Evolutionary conservation across 2,888 invertebrate species (phyloP), one percentile per base, ranked within the genome.

Genomic region (Cephalotes varians): DNA sequence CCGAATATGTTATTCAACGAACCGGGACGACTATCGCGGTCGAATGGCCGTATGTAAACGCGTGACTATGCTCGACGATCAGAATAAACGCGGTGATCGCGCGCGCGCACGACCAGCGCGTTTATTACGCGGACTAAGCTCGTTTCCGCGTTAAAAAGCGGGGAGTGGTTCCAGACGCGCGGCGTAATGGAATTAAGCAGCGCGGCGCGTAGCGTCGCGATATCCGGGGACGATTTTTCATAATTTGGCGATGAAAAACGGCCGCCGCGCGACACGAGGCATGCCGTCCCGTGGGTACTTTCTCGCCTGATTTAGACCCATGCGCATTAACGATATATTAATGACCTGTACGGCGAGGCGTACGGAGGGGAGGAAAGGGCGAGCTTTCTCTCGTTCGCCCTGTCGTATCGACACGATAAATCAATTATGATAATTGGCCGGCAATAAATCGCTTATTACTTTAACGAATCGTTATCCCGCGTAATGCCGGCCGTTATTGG

Each of bases 341-440:
- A 86, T 84, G 85, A 81, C 49, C 73, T n/a, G 72, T 40, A 73
- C 25, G 69, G 72, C 28, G 56, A 47, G 60, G 21, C 44, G 62
- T 44, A 49, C 25, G 21, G n/a, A 47, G 25, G 54, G 47, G 28
- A 12, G 1, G 25, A n/a, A n/a, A n/a, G 40, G 12, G 51, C 2
- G 1, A 12, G 56, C 37, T 28, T 49, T 49, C 34, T 37, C 62
- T 28, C 54, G 7, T 31, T 54, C 49, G 67, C 62, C 62, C 28
- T 60, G 67, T 71, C 77, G 71, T 54, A 77, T 69, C 64, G 77
- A 69, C 44, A 58, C 81, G 73, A 79, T 89, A 87, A 87, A 89
- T 89, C 87, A 89, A 87, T 89, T 89, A 89, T 87, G 87, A 86
- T 89, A 89, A 89, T 89, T 85, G 80, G 64, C 69, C 65, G 81